Base-by-base conservation (phyloP, 2,797 vertebrate species). In the Numenius phaeopus region DNA sequence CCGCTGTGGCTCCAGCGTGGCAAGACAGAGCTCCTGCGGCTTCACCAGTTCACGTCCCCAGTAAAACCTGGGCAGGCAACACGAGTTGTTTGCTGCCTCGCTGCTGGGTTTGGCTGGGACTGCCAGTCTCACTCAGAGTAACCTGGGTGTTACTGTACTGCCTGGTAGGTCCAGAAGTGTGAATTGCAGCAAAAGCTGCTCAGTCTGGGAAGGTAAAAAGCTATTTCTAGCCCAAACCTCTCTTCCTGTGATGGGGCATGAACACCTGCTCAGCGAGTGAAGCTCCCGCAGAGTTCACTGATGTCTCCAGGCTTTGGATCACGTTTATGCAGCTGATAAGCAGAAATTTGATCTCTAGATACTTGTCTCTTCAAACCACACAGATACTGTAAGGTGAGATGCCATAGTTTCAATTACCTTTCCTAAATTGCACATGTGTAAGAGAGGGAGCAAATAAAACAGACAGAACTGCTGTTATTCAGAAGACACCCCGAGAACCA, bases 221-320 rank as follows among this genome's bases (percentile, higher is more conserved):
- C 44, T 77, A 24, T 95, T 94, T 83, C 61, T 57, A 42, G 40
- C 40, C 49, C 47, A 89, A 40, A 81, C 20, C 20, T 55, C 42
- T 72, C 27, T 70, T 85, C 40, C 61, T 69, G 57, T 44, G 54
- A 19, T 14, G 40, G 66, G 32, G 72, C 47, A 37, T 1, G 65
- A 86, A 47, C 89, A 78, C 44, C 78, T 89, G 88, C 82, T 77
- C 57, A 64, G 65, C 61, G 69, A 49, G 61, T 42, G 85, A 95
- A 95, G 75, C 85, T 88, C 89, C 89, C 65, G 80, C 72, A 54
- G 82, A 94, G 81, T 76, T 91, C 87, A 62, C 30, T 21, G 82
- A 19, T 91, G 49, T 94, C 94, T 94, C 61, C 89, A 77, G 93
- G 92, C 79, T 94, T 78, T 70, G 54, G 58, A 85, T 90, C 78